Conservation (phyloP, 2,797 vertebrate genomes). For the Enteromius argenteus region DNA sequence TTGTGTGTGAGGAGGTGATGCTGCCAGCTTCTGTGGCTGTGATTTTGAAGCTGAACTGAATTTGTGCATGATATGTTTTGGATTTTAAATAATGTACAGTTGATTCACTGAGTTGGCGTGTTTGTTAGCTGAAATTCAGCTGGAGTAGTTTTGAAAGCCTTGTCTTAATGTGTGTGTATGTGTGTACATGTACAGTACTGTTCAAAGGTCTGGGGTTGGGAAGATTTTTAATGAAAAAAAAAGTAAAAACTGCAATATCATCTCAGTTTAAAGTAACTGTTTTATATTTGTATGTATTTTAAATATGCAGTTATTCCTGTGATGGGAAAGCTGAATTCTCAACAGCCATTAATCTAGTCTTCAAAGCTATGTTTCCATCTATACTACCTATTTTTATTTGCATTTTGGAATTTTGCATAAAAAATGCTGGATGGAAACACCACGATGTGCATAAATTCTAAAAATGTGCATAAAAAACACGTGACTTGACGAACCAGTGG, state of each 20-base stretch:
- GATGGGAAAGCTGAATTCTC: background rate
- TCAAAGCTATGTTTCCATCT: background rate
- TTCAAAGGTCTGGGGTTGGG: too few species aligned
- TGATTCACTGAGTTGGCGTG: background rate
- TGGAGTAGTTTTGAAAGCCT: background rate
- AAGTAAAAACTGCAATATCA: background rate
- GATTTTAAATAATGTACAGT: constrained; percentile 1
- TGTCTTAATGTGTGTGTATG: background rate
- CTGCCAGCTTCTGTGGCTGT: background rate
- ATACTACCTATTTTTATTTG: too few species aligned
- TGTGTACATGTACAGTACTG: background rate
- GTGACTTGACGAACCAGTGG: too few species aligned
- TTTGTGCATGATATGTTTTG: constrained; percentile 18
- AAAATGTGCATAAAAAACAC: too few species aligned
- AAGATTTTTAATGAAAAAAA: background rate
- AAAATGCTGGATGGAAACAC: too few species aligned
- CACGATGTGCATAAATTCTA: too few species aligned
- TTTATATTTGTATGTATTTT: background rate
- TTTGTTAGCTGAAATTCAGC: background rate
- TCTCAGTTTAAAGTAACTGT: background rate
- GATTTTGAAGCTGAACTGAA: constrained; percentile 3
- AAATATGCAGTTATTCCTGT: background rate
- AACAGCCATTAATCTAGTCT: background rate
- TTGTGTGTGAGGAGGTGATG: constrained; percentile 35
- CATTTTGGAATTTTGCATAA: too few species aligned